Evolutionary conservation across 92 coral and sea anemone genomes (phyloP), one percentile per base, ranked within the genome.

Genomic region (Zoanthus sansibaricus): DNA sequence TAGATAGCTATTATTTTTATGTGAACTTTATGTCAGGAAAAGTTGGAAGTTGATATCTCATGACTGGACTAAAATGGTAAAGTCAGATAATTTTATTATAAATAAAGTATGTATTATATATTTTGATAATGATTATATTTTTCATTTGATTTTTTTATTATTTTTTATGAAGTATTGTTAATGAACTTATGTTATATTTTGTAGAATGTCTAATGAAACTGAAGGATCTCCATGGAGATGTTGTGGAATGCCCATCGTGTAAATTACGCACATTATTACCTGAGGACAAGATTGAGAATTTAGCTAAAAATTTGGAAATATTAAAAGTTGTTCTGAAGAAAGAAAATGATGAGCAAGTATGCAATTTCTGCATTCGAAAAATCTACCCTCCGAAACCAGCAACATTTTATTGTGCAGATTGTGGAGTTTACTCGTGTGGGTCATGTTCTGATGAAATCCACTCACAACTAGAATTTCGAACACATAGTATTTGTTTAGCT

Each of bases 351-450:
- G 93, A 95, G 55, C 98, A 93, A 58, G 66, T 86, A 7, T 97
- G 99, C 83, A 95, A 97, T 67, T 97, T 97, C 80, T 97, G 99
- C 45, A 87, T 93, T 18, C 90, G 91, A 42, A 97, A 97, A 88
- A 98, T 95, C 75, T 97, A 93, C 61, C 99, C 99, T n/a, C 96
- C 99, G 9, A 93, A 92, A 88, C 88, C 95, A 10, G 99, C 95
- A 1, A 93, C 98, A 4, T 91, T 97, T 45, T 92, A 89, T 52
- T 97, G 99, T 56, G 88, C 89, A 3, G 98, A 97, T 51, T 97
- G 99, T 84, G 95, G 92, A 7, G 96, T 97, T 32, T 91, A 79
- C 20, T 88, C 93, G 5, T 97, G 99, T 71, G 99, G 99, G 8
- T 84, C 90, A 62, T 97, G 99, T 48, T 97, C 96, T 11, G 99